Percentiles rank a stretch among this genome's conserved stretches.
Evolutionary conservation across 64 coral and sea anemone genomes (phyloP).

Genomic region (Hydrozoanthus tunicans): DNA sequence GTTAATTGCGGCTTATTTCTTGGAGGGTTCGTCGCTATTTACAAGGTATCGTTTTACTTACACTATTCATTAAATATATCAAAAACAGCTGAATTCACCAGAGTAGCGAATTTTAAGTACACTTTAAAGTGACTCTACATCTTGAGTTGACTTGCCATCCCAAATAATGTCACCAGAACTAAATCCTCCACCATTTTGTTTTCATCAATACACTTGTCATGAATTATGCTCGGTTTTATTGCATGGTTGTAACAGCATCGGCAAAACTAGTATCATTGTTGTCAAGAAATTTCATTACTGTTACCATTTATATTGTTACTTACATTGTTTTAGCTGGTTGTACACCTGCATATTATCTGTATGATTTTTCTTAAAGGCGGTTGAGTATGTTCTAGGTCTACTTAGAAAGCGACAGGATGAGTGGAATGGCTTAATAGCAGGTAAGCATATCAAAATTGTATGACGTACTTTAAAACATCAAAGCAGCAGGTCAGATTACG

Average conservation of each 20-base stretch:
- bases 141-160: no score
- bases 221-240: no score
- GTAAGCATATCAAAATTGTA: conserved; percentile 19
- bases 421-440: conserved; percentile 80
- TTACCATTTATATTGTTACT: neutral
- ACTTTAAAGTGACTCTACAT: no score
- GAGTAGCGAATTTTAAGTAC: no score
- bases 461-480: no score
- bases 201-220: no score
- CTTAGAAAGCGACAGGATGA: conserved; percentile 83
- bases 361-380: conserved; percentile 53
- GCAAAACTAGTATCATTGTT: no score
- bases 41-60: conserved; percentile 57
- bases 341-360: neutral
- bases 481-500: no score
- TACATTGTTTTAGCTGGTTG: neutral
- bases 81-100: no score
- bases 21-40: conserved; percentile 88
- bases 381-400: conserved; percentile 65
- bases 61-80: neutral
- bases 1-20: conserved; percentile 86
- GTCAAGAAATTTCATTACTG: neutral
- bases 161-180: no score
- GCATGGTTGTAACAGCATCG: no score
- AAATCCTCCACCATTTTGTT: no score